Base-by-base conservation (phyloP, 2,113 vertebrate genomes). In the Oxyura jamaicensis region DNA sequence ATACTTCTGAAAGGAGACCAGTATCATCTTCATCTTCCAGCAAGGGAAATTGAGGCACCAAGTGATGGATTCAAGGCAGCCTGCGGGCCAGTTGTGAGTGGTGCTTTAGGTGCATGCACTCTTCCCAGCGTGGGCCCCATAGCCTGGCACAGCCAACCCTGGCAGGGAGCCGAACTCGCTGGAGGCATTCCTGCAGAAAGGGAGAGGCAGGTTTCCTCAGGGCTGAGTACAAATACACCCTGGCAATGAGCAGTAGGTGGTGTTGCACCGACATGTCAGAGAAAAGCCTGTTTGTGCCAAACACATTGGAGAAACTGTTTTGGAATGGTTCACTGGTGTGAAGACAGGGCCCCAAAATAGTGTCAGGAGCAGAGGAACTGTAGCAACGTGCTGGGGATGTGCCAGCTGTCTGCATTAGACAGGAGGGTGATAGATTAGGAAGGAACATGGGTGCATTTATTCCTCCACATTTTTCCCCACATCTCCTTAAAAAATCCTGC, bases 371-470 rank as follows among this genome's bases (percentile, higher is more conserved):
- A 60, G 76, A 82, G 56, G 42, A 86, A 46, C 39, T 52, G n/a
- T 26, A 77, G 56, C 0, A 3, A 55, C 42, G 21, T 0, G 0
- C 68, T 71, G 63, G 31, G 4, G 3, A 42, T 0, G 0, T 78
- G 78, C 36, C 81, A 91, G 26, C 28, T 77, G n/a, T 62, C 46
- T 93, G 72, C 10, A 3, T 29, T 90, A 58, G 28, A 58, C 44
- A 35, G 44, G 6, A 71, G 11, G 29, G 44, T 29, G 25, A 31
- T 15, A 46, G 50, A 53, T 80, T 33, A 80, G 63, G 75, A 80
- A 62, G 52, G 60, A 86, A 59, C 25, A 67, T 13, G 28, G 13
- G 9, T 68, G 15, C 39, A 31, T 48, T 94, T 75, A 72, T 3
- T 90, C 42, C 46, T 62, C 15, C 12, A 59, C 3, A 5, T 85